These are phyloP conservation scores for Chrysolophus pictus DNA, from an alignment of 2,797 vertebrate species.

Conservation along the genomic window DNA sequence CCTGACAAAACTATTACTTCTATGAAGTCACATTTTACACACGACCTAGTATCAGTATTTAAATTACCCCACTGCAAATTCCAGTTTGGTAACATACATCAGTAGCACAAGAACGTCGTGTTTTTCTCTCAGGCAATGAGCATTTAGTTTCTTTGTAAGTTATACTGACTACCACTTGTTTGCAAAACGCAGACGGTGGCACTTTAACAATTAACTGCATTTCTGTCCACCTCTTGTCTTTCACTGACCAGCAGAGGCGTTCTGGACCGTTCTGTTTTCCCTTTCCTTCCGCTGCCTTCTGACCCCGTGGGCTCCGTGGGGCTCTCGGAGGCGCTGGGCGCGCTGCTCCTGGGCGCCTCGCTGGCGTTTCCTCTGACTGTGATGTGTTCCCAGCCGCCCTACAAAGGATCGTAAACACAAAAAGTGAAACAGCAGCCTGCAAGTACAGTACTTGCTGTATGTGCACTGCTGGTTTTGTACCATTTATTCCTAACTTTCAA, in stretches of 20 bases:
- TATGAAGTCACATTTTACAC: conserved; percentile 9
- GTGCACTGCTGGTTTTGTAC: too few relatives aligned
- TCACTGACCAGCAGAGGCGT: conserved; percentile 57
- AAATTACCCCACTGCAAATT: conserved; percentile 42
- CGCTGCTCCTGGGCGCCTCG: conserved; percentile 71
- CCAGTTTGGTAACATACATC: conserved; percentile 1
- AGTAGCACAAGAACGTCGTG: background rate
- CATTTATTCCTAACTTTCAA: background rate
- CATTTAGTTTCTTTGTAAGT: background rate
- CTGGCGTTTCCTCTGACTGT: conserved; percentile 89
- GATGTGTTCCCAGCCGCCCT: conserved; percentile 98
- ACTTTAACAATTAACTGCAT: conserved; percentile 67
- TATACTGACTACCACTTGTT: background rate
- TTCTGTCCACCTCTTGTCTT: conserved; percentile 72
- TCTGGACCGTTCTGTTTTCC: conserved; percentile 47
- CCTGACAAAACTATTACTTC: conserved; percentile 18
- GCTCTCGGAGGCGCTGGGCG: conserved; percentile 47
- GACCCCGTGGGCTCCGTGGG: background rate
- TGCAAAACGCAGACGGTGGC: background rate
- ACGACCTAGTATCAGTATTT: background rate
- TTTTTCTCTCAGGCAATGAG: background rate
- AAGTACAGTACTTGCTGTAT: background rate
- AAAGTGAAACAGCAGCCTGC: background rate
- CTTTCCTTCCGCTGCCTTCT: conserved; percentile 18
- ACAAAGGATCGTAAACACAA: background rate